These are phyloP conservation scores for Lasioglossum calceatum DNA, from an alignment of 2,888 invertebrate species.

Conservation along the genomic window DNA sequence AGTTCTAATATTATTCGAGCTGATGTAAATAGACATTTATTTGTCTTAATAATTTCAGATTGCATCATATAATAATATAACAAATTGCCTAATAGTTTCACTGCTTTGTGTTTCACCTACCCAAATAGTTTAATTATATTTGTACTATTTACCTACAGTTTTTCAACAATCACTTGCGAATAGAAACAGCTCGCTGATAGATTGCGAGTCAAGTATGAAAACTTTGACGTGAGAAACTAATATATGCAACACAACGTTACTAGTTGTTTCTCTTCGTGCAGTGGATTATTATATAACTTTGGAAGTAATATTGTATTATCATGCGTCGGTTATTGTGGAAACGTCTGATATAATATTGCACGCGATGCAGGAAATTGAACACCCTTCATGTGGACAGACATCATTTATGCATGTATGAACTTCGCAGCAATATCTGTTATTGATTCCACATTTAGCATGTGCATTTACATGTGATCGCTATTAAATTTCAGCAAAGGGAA, in stretches of 20 bases:
- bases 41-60: too few species aligned
- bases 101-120: too few species aligned
- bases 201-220: background rate
- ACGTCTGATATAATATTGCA: slow-evolving; percentile 64
- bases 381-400: slow-evolving; percentile 60
- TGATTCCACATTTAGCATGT: slow-evolving; percentile 54
- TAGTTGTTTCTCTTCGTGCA: background rate
- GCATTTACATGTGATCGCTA: background rate
- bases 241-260: background rate
- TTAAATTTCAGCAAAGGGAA: background rate
- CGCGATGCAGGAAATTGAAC: slow-evolving; percentile 67
- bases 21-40: too few species aligned
- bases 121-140: background rate
- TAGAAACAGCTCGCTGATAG: background rate
- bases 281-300: slow-evolving; percentile 19
- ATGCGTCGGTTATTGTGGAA: slow-evolving; percentile 44
- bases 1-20: too few species aligned
- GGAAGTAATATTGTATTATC: slow-evolving; percentile 33
- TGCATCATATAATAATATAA: too few species aligned
- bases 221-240: background rate
- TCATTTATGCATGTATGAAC: slow-evolving; percentile 67
- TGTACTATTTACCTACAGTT: background rate
- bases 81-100: too few species aligned
- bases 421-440: slow-evolving; percentile 56
- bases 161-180: background rate